These are phyloP conservation scores for Crax fasciolata DNA, from an alignment of 2,797 vertebrate species.

Conservation along the genomic window DNA sequence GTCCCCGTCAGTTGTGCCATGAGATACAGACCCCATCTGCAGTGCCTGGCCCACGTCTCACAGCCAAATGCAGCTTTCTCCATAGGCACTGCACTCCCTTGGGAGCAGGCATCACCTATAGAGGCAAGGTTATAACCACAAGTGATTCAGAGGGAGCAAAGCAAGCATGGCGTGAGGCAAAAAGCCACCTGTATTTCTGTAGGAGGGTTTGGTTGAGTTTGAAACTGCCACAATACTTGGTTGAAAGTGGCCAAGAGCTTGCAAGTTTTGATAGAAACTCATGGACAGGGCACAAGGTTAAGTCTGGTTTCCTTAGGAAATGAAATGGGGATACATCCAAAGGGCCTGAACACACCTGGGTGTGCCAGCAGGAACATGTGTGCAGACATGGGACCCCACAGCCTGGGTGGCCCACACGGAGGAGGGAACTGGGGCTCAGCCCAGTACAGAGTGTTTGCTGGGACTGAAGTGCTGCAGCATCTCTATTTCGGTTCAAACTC, in stretches of 20 bases:
- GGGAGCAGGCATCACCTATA: not conserved
- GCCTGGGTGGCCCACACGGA: not conserved
- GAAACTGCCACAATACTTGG: not conserved
- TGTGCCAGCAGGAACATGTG: not conserved
- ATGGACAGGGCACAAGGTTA: not conserved
- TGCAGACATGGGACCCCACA: not conserved
- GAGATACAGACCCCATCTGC: not conserved
- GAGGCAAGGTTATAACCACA: not conserved
- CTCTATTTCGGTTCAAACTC: slow-evolving; percentile 25
- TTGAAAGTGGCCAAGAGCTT: not conserved
- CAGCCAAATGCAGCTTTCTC: not conserved
- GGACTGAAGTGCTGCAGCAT: not conserved
- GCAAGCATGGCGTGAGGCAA: not conserved
- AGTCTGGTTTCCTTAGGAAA: not conserved
- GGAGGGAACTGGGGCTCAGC: not conserved
- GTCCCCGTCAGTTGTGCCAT: not conserved
- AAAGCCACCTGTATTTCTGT: not conserved
- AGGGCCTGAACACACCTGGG: not conserved
- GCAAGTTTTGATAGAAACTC: not conserved
- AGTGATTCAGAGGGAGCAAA: not conserved
- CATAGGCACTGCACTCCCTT: not conserved
- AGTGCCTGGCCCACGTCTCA: not conserved
- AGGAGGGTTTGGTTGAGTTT: not conserved
- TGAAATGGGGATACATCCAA: not conserved
- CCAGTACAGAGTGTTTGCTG: not conserved